Evolutionary conservation across 2,797 vertebrate species (phyloP), one percentile per base, ranked within the genome.

Genomic region (Eleutherodactylus coqui): DNA sequence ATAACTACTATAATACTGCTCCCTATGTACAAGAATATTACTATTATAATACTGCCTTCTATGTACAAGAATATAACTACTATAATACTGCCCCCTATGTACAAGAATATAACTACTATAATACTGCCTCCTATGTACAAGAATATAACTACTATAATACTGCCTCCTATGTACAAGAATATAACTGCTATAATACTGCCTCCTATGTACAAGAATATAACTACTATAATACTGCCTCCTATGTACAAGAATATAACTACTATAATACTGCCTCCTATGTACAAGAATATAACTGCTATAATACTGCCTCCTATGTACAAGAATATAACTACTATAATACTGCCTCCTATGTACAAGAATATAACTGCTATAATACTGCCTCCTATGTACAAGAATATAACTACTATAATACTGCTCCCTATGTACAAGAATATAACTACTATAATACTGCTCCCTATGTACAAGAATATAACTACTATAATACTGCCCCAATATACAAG

Each of bases 141-240:
- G 55, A 60, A 60, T 60, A 60, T 60, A 16, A 67, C 62, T 67
- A 67, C 62, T 67, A 67, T 67, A 67, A 67, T 67, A 36, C 62
- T 34, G 14, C 62, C 7, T 13, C 2, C 55, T 60, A 60, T 60
- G n/a, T 60, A 60, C 55, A 60, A 27, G 55, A 60, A 60, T 60
- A 60, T 60, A 16, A 67, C 62, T 67, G 36, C 62, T 67, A 67
- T 67, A 67, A 67, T 67, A 36, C 62, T 34, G 14, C 62, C 7
- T 27, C 29, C 62, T 67, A 67, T 67, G 16, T 67, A 67, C 62
- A 67, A 9, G 62, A 67, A 67, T 67, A 67, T 67, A 67, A 19
- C 62, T 67, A 67, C 62, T 67, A 67, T 67, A 67, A 67, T 67
- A 67, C 62, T 67, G 62, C 62, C 19, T n/a, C 62, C 62, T 67